Conservation (phyloP, 2,113 vertebrate genomes). For the Ameiurus melas region DNA sequence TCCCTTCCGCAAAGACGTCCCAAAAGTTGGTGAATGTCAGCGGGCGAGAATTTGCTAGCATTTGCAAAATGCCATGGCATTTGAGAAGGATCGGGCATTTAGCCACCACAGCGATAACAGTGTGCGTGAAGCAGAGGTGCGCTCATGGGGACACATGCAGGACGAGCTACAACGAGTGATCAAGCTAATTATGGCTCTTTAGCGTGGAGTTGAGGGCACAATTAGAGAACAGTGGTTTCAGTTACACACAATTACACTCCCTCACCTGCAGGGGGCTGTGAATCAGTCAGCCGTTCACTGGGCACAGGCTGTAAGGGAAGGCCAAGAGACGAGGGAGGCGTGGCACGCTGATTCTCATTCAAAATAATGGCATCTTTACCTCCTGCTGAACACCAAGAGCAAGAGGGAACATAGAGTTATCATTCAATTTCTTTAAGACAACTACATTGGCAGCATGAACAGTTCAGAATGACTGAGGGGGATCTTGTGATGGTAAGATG, state of each 20-base stretch:
- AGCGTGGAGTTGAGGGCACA: constrained; percentile 48
- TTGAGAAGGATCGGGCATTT: constrained; percentile 70
- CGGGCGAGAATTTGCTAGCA: constrained; percentile 73
- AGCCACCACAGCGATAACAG: constrained; percentile 65
- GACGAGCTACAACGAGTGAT: constrained; percentile 43
- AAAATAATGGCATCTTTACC: constrained; percentile 78
- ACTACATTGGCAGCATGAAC: not conserved
- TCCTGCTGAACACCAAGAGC: constrained; percentile 69
- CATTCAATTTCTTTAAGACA: not conserved
- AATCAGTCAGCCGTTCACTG: constrained; percentile 54
- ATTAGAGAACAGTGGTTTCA: constrained; percentile 56
- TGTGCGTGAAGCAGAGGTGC: constrained; percentile 57
- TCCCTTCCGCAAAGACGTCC: constrained; percentile 59
- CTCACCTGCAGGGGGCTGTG: constrained; percentile 69
- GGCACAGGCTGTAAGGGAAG: constrained; percentile 62
- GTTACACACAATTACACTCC: constrained; percentile 60
- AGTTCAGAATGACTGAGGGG: constrained; percentile 21
- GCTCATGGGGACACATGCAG: constrained; percentile 55
- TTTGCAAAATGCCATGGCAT: constrained; percentile 83
- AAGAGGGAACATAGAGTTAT: constrained; percentile 18
- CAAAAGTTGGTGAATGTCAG: constrained; percentile 80
- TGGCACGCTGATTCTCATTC: constrained; percentile 72
- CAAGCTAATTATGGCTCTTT: constrained; percentile 65
- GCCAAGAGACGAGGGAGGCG: constrained; percentile 61
- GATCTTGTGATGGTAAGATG: not conserved